Evolutionary conservation across 1,140 invertebrate genomes (phyloP).

Genomic region (Ruditapes philippinarum): DNA sequence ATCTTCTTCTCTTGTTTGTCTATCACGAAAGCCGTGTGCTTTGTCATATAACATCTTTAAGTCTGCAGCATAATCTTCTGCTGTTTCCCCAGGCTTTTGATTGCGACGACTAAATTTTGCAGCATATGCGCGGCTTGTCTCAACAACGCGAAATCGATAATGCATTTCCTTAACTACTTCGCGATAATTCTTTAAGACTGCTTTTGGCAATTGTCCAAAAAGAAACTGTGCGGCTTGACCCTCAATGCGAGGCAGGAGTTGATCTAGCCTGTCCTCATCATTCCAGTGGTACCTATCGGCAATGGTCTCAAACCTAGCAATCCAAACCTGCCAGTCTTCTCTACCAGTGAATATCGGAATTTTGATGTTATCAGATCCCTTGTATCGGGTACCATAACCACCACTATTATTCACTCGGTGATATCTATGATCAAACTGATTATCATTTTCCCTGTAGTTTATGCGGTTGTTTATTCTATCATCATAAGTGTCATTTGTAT

Average conservation of each 20-base stretch:
- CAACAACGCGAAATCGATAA: slow-evolving; percentile 40
- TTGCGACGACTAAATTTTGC: slow-evolving; percentile 1
- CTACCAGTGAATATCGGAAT: too few relatives aligned
- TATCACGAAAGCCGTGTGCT: not conserved
- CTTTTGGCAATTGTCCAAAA: not conserved
- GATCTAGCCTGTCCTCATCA: not conserved
- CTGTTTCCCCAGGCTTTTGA: slow-evolving; percentile 1
- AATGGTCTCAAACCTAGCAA: slow-evolving; percentile 24
- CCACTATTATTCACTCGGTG: too few relatives aligned
- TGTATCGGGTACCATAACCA: too few relatives aligned
- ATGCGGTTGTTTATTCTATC: too few relatives aligned
- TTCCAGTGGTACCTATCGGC: not conserved
- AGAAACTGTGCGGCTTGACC: not conserved
- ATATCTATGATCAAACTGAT: too few relatives aligned
- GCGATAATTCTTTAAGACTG: not conserved
- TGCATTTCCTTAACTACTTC: not conserved
- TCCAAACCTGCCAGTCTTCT: slow-evolving; percentile 26
- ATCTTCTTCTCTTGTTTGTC: not conserved
- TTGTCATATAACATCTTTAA: slow-evolving; percentile 15
- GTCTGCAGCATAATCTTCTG: slow-evolving; percentile 1
- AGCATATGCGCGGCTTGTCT: not conserved
- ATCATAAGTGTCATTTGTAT: too few relatives aligned
- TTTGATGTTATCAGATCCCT: too few relatives aligned
- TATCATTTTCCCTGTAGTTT: too few relatives aligned
- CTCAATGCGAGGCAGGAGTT: slow-evolving; percentile 11